Percentiles rank a stretch among this genome's conserved stretches.
phyloP scores from a whole-genome alignment of 1,140 invertebrate species.

The Rhyacophila brunnea region DNA sequence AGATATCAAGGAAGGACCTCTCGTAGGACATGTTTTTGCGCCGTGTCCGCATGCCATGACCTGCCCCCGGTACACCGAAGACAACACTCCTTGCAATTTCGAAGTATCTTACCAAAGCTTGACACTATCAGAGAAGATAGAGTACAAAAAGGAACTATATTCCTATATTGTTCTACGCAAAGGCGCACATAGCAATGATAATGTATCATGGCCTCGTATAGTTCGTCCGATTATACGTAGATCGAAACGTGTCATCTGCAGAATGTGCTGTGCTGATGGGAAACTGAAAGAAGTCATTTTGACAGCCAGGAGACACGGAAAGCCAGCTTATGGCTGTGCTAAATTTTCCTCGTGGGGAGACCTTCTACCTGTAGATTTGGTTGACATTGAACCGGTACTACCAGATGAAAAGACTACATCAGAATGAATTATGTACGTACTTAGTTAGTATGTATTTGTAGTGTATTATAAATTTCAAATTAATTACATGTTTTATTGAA shows the following conservation, averaged over 20 bases:
- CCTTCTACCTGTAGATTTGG: conserved; percentile 59
- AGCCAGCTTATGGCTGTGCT: conserved; percentile 66
- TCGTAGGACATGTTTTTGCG: conserved; percentile 66
- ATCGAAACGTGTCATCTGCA: conserved; percentile 72
- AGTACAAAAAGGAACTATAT: conserved; percentile 57
- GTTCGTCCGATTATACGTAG: conserved; percentile 65
- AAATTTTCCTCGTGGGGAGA: conserved; percentile 72
- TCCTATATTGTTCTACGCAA: conserved; percentile 80
- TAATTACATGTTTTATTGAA: too few species aligned
- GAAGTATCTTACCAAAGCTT: conserved; percentile 62
- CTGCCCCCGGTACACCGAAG: conserved; percentile 68
- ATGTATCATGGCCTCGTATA: conserved; percentile 73
- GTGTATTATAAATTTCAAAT: too few species aligned
- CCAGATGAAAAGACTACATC: too few species aligned
- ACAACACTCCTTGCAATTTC: conserved; percentile 78
- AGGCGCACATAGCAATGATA: conserved; percentile 58
- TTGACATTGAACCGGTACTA: conserved; percentile 5
- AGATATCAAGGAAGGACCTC: conserved; percentile 43
- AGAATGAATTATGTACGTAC: too few species aligned
- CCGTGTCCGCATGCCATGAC: conserved; percentile 80
- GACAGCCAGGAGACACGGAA: conserved; percentile 71
- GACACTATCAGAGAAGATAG: conserved; percentile 47
- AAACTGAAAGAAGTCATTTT: conserved; percentile 75
- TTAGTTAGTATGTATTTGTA: too few species aligned
- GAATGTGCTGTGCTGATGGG: conserved; percentile 73